These are phyloP conservation scores for Poecilus cupreus DNA, from an alignment of 2,888 invertebrate genomes.

Conservation along the genomic window DNA sequence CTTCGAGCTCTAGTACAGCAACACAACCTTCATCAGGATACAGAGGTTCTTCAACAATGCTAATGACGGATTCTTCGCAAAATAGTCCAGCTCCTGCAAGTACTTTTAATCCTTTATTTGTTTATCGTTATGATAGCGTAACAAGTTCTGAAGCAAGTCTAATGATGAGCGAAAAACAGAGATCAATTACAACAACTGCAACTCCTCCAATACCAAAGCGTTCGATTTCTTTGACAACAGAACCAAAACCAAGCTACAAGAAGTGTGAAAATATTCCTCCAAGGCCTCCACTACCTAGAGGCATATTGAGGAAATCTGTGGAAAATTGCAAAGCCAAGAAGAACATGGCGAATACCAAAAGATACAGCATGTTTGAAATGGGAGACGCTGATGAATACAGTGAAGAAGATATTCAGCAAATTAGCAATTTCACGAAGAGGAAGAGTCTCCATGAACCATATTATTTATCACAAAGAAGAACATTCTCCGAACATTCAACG, in stretches of 20 bases:
- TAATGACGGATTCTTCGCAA: constrained; percentile 85
- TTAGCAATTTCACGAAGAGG: constrained; percentile 76
- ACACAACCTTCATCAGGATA: constrained; percentile 92
- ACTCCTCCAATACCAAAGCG: constrained; percentile 81
- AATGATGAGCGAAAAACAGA: constrained; percentile 73
- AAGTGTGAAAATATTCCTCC: constrained; percentile 79
- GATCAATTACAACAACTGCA: constrained; percentile 71
- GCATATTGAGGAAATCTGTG: constrained; percentile 81
- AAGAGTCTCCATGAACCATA: constrained; percentile 86
- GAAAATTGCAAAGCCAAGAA: constrained; percentile 75
- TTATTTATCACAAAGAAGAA: constrained; percentile 75
- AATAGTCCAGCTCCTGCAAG: constrained; percentile 79
- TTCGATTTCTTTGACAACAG: constrained; percentile 78
- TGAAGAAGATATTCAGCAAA: constrained; percentile 72
- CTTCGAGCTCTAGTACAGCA: constrained; percentile 81
- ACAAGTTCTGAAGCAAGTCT: constrained; percentile 84
- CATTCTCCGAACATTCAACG: constrained; percentile 68
- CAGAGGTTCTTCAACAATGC: constrained; percentile 88
- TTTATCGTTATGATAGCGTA: constrained; percentile 87
- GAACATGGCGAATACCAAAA: constrained; percentile 75
- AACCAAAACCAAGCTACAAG: constrained; percentile 70
- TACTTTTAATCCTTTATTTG: constrained; percentile 83
- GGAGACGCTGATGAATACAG: constrained; percentile 70
- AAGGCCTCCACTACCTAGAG: constrained; percentile 82
- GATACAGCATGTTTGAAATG: constrained; percentile 89